A percentile compares a stretch with the other conserved stretches of the same genome.
These are phyloP conservation scores for Nasonovia ribisnigri DNA, from an alignment of 2,888 invertebrate genomes.

Conservation along the genomic window DNA sequence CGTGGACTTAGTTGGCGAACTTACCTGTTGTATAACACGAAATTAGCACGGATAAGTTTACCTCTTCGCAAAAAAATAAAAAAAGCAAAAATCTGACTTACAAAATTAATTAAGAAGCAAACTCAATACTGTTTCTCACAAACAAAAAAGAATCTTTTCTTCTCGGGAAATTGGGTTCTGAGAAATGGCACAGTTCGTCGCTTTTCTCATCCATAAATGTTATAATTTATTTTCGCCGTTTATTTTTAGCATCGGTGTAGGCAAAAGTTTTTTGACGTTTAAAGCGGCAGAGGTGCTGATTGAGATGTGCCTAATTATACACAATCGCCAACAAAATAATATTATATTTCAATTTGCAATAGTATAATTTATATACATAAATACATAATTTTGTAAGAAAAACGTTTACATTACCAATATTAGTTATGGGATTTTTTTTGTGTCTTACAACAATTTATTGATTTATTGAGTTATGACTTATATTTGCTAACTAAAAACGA, in stretches of 20 bases:
- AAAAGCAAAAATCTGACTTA: background rate
- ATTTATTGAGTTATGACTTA: background rate
- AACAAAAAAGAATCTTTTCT: background rate
- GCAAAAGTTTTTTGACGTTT: background rate
- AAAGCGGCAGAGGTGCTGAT: background rate
- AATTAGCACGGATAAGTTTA: background rate
- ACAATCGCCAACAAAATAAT: background rate
- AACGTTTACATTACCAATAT: background rate
- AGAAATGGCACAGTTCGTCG: background rate
- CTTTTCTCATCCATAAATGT: background rate
- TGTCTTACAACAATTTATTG: background rate
- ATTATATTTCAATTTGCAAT: too few relatives aligned
- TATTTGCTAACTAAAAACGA: background rate
- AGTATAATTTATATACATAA: background rate
- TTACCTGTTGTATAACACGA: background rate
- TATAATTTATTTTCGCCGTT: slow-evolving; percentile 3
- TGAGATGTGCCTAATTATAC: background rate
- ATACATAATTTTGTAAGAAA: background rate
- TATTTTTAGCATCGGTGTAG: slow-evolving; percentile 38
- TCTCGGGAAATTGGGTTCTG: background rate
- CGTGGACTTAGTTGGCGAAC: background rate
- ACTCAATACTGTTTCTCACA: too few relatives aligned
- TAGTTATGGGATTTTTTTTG: background rate
- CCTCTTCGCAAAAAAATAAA: background rate
- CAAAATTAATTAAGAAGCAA: background rate